Evolutionary conservation across 1,140 invertebrate genomes (phyloP).

Genomic region (Drosophila micromelanica): DNA sequence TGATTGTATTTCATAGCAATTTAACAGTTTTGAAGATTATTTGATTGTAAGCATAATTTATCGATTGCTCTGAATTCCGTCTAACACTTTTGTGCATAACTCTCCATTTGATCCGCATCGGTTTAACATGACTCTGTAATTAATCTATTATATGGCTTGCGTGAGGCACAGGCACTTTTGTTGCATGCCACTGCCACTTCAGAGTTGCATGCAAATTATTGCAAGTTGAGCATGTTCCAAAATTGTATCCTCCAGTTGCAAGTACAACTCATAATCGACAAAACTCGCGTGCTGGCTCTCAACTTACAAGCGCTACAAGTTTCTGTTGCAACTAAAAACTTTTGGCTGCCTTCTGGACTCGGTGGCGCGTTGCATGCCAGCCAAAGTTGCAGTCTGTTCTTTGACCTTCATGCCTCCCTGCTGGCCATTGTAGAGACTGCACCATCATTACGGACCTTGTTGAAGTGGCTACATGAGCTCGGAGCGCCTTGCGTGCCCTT

Average conservation of each 20-base stretch:
- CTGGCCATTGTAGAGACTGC: not conserved
- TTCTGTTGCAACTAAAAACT: slow-evolving; percentile 49
- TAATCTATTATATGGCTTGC: slow-evolving; percentile 71
- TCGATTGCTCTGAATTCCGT: slow-evolving; percentile 1
- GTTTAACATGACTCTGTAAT: slow-evolving; percentile 56
- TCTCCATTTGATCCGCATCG: slow-evolving; percentile 12
- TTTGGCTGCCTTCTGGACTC: slow-evolving; percentile 31
- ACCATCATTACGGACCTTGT: slow-evolving; percentile 46
- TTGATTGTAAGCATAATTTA: not conserved
- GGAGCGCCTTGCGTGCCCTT: slow-evolving; percentile 38
- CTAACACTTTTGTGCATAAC: slow-evolving; percentile 2
- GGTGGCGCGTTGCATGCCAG: slow-evolving; percentile 42
- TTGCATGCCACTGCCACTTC: slow-evolving; percentile 55
- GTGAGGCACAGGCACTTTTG: slow-evolving; percentile 49
- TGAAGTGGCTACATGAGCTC: slow-evolving; percentile 38
- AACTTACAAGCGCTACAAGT: slow-evolving; percentile 38
- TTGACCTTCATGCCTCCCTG: slow-evolving; percentile 22
- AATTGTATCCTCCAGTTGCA: slow-evolving; percentile 48
- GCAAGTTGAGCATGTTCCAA: slow-evolving; percentile 68
- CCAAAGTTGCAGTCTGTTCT: slow-evolving; percentile 34
- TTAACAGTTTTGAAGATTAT: not conserved
- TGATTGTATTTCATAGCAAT: too few relatives aligned
- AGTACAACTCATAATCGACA: slow-evolving; percentile 71
- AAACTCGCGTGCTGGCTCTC: slow-evolving; percentile 56
- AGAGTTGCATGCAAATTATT: slow-evolving; percentile 77